A percentile compares a stretch with the other conserved stretches of the same genome.
Evolutionary conservation across 2,888 invertebrate species (phyloP).

Genomic region (Dastarcus helophoroides): DNA sequence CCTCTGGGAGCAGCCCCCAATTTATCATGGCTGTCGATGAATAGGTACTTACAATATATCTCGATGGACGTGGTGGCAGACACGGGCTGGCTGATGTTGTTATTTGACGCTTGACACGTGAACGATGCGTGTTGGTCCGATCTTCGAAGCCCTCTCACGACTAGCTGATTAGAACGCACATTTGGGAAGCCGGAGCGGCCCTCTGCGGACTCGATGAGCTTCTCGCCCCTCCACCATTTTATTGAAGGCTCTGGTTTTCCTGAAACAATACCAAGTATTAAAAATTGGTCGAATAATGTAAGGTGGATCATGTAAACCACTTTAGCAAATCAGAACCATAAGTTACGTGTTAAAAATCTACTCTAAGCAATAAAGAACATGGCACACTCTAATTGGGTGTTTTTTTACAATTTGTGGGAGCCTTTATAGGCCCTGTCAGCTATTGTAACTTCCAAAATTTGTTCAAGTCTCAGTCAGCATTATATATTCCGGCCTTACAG

Average conservation of each 20-base stretch:
- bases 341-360: too few species aligned
- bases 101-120: slow-evolving; percentile 69
- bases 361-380: too few species aligned
- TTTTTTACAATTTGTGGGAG: too few species aligned
- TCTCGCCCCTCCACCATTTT: slow-evolving; percentile 64
- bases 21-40: slow-evolving; percentile 34
- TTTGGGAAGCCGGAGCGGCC: slow-evolving; percentile 39
- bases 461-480: too few species aligned
- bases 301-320: too few species aligned
- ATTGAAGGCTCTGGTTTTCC: slow-evolving; percentile 63
- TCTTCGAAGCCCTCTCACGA: slow-evolving; percentile 50
- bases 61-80: slow-evolving; percentile 60
- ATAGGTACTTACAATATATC: slow-evolving; percentile 55
- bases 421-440: too few species aligned
- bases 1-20: slow-evolving; percentile 4
- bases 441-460: too few species aligned
- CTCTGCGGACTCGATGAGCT: slow-evolving; percentile 49
- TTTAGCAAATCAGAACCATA: too few species aligned
- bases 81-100: slow-evolving; percentile 57
- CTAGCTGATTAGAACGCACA: slow-evolving; percentile 48
- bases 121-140: slow-evolving; percentile 62
- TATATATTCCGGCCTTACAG: too few species aligned
- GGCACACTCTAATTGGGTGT: too few species aligned
- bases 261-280: slow-evolving; percentile 30
- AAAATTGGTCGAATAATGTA: too few species aligned